phyloP scores from a whole-genome alignment of 2,113 vertebrate species.

The Alces alces region DNA sequence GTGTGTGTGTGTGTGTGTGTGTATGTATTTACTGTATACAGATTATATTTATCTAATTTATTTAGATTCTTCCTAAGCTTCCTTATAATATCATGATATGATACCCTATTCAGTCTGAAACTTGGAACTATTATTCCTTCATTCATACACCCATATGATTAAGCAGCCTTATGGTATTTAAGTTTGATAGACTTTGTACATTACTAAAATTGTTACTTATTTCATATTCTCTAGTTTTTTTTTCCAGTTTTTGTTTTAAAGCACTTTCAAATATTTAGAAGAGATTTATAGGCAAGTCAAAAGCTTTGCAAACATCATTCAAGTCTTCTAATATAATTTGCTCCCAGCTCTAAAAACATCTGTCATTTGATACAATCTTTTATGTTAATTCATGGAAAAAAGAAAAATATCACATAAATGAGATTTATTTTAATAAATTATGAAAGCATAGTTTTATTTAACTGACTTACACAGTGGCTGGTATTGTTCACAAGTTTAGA shows the following conservation, averaged over 20 bases:
- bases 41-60: background rate
- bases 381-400: conserved; percentile 14
- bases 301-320: conserved; percentile 33
- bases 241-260: conserved; percentile 28
- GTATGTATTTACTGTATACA: background rate
- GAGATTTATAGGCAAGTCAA: conserved; percentile 40
- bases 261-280: conserved; percentile 46
- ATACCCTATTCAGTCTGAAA: background rate
- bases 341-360: conserved; percentile 14
- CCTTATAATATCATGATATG: background rate
- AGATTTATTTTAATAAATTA: conserved; percentile 35
- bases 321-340: conserved; percentile 30
- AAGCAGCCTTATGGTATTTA: background rate
- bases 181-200: conserved; percentile 23
- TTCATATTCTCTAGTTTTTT: background rate
- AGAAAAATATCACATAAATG: background rate
- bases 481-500: conserved; percentile 2
- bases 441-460: conserved; percentile 17
- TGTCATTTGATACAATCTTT: conserved; percentile 29
- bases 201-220: conserved; percentile 36
- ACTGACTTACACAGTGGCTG: conserved; percentile 6
- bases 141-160: background rate
- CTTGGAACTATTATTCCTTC: background rate
- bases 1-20: background rate
- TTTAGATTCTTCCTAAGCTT: background rate